These are phyloP conservation scores for Cabera pusaria DNA, from an alignment of 2,888 invertebrate genomes.

Conservation along the genomic window DNA sequence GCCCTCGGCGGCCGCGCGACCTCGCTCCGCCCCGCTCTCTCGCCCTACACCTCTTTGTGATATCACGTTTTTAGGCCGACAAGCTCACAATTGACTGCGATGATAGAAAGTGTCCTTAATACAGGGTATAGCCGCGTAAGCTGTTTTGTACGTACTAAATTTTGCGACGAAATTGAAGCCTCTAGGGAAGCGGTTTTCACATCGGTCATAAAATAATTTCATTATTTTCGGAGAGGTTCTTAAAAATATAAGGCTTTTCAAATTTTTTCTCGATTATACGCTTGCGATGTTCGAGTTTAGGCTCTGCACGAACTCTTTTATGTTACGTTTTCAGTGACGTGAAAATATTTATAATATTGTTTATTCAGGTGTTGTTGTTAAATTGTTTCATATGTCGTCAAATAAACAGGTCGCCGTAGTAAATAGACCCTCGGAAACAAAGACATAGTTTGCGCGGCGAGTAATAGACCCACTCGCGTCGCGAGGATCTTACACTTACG, in stretches of 20 bases:
- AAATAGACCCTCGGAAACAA: constrained; percentile 49
- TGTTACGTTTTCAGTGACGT: constrained; percentile 13
- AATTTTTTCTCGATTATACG: too few relatives aligned
- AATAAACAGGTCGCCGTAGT: constrained; percentile 48
- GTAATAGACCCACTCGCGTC: constrained; percentile 55
- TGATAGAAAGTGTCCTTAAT: constrained; percentile 54
- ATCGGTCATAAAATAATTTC: background rate
- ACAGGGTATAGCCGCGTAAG: constrained; percentile 37
- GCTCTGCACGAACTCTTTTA: too few relatives aligned
- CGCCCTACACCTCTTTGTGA: constrained; percentile 63
- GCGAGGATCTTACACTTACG: constrained; percentile 52
- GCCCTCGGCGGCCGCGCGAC: constrained; percentile 64
- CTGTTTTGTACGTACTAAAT: constrained; percentile 23
- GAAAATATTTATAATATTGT: constrained; percentile 28
- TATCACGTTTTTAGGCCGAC: constrained; percentile 77
- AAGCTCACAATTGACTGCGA: constrained; percentile 57
- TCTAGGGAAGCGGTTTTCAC: too few relatives aligned
- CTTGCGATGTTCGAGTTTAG: too few relatives aligned
- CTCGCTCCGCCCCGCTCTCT: constrained; percentile 49
- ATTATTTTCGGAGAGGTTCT: background rate
- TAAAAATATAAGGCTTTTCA: too few relatives aligned
- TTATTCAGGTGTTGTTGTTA: constrained; percentile 31
- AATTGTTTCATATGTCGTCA: constrained; percentile 43
- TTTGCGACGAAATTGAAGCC: constrained; percentile 14
- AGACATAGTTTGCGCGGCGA: constrained; percentile 61